A percentile compares a stretch with the other conserved stretches of the same genome.
Conservation (phyloP, 2,113 vertebrate genomes). For the Stigmatopora nigra region DNA sequence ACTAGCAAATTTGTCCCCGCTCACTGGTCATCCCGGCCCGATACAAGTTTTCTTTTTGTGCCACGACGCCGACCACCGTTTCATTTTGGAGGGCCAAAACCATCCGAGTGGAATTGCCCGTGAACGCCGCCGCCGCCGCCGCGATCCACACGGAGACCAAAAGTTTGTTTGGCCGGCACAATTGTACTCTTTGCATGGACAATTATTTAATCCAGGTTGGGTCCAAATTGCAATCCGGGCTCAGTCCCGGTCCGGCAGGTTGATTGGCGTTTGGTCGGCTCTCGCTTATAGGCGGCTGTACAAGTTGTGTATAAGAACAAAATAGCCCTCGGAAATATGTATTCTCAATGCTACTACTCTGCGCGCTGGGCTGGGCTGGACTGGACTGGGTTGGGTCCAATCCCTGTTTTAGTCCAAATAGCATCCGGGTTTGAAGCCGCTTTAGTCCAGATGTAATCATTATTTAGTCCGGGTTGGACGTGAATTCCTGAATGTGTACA, state of each 20-base stretch:
- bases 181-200: no score
- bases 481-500: conserved; percentile 48
- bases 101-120: no score
- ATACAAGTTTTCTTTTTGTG: no score
- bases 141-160: no score
- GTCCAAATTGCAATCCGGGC: neutral
- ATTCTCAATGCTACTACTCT: conserved; percentile 50
- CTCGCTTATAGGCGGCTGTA: conserved; percentile 63
- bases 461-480: neutral
- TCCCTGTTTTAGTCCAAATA: neutral
- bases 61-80: no score
- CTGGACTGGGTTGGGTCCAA: neutral
- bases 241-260: no score
- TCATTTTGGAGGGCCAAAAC: no score
- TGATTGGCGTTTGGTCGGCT: no score
- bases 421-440: no score
- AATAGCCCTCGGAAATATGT: conserved; percentile 47
- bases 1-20: no score
- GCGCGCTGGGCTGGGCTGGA: conserved; percentile 12
- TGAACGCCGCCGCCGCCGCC: no score
- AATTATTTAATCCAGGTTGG: neutral
- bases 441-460: neutral
- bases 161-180: neutral
- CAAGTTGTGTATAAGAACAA: conserved; percentile 67
- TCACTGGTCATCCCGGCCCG: no score